Base-by-base conservation (phyloP, 2,797 vertebrate species). In the Rousettus madagascariensis region DNA sequence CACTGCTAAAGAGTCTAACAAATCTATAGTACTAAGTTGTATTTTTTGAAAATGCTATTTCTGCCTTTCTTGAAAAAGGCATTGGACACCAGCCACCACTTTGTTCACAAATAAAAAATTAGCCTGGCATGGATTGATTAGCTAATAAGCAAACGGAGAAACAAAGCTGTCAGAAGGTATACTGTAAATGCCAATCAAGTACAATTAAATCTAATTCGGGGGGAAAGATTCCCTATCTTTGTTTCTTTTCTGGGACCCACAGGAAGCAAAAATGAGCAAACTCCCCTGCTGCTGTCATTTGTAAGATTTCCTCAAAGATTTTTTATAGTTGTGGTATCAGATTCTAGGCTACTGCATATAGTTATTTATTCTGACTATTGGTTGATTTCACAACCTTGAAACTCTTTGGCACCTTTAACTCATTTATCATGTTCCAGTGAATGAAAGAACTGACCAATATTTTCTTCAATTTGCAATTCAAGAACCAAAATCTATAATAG, bases 81-180 rank as follows among this genome's bases (percentile, higher is more conserved):
- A 17, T 8, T 83, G 41, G 61, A 72, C 11, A 83, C 24, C 55
- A 84, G 41, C 36, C 38, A 15, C 30, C 10, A 10, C 19, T 86
- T 86, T 85, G 66, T 90, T 91, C 91, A 86, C 43, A 75, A 72
- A 63, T 80, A 49, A 83, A 80, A 90, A 84, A 20, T 71, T 68
- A 38, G 36, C 20, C 83, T 51, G 49, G 26, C 22, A 12, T 28
- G 24, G 22, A 51, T 5, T 38, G 82, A 82, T 72, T 74, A 43
- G 80, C 41, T 90, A 86, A 38, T 11, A 91, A 68, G 20, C 20
- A 38, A 53, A 88, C 12, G 86, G 55, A 0, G 3, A 24, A 61
- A 69, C 28, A 88, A 75, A 92, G 63, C 53, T 82, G 24, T 26
- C 30, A 59, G 74, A 66, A 17, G 46, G 30, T 63, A 22, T 16